phyloP scores from a whole-genome alignment of 37 sponge, comb jelly and placozoan genomes.

The Cliona cf. orientalis region DNA sequence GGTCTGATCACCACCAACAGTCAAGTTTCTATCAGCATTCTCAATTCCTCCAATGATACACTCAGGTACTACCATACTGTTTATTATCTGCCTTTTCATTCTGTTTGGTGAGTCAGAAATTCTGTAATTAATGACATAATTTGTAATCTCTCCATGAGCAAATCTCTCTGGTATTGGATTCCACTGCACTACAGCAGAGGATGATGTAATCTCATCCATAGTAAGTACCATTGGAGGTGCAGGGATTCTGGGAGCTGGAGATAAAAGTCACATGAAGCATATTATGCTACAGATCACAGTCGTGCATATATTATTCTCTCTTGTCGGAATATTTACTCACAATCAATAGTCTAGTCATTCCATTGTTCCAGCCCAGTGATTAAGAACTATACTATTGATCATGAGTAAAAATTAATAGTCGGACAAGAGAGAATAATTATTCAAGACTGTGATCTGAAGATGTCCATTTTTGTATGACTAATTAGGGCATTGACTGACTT shows the following conservation, averaged over 20 bases:
- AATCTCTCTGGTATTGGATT: conserved; percentile 1
- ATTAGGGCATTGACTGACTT: no score
- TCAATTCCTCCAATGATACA: conserved; percentile 27
- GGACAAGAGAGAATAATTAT: no score
- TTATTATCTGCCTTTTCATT: conserved; percentile 22
- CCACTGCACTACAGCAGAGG: conserved; percentile 21
- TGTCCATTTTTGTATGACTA: no score
- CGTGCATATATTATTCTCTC: no score
- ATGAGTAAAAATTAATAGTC: no score
- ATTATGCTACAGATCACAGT: no score
- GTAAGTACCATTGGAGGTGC: conserved; percentile 4
- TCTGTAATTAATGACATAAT: conserved; percentile 9
- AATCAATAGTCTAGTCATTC: no score
- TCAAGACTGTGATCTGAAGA: no score
- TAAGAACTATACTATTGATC: no score
- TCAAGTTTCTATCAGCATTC: background rate
- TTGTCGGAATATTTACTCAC: no score
- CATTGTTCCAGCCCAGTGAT: no score
- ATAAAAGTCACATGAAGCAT: background rate
- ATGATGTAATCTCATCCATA: background rate
- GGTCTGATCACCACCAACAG: conserved; percentile 29
- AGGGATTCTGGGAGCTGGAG: conserved; percentile 15
- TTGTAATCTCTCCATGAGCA: conserved; percentile 29
- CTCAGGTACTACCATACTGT: background rate
- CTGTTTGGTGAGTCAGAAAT: background rate